phyloP scores from a whole-genome alignment of 2,888 invertebrate genomes.

The Pristionchus mayeri region DNA sequence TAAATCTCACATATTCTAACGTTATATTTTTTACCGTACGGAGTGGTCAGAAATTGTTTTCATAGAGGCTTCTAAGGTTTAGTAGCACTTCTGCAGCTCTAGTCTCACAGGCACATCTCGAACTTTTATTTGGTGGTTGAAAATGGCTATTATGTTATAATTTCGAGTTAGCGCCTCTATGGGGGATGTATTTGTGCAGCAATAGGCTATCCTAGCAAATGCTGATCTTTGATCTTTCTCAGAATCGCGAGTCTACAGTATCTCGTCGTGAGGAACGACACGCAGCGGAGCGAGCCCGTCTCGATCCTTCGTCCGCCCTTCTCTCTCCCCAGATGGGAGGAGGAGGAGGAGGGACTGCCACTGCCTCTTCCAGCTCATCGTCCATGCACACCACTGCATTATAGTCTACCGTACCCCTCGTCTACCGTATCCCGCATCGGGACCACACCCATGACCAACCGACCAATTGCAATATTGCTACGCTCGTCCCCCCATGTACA shows the following conservation, averaged over 20 bases:
- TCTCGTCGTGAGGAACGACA: constrained; percentile 15
- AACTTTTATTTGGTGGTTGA: too few species aligned
- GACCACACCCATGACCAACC: background rate
- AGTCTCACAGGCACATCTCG: too few species aligned
- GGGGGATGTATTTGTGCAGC: too few species aligned
- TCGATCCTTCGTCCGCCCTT: background rate
- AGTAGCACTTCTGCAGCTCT: too few species aligned
- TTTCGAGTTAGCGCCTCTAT: too few species aligned
- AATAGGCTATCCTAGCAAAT: too few species aligned
- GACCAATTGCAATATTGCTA: background rate
- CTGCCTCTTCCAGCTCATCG: background rate
- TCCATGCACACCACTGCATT: constrained; percentile 32
- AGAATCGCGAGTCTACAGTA: constrained; percentile 4
- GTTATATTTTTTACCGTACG: too few species aligned
- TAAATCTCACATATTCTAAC: too few species aligned
- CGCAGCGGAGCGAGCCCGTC: constrained; percentile 6
- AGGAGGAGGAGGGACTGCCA: background rate
- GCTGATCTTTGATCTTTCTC: too few species aligned
- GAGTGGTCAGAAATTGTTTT: too few species aligned
- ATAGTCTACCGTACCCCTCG: constrained; percentile 33
- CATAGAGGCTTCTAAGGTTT: too few species aligned
- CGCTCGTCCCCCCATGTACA: constrained; percentile 5
- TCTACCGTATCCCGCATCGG: constrained; percentile 10
- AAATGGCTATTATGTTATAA: too few species aligned
- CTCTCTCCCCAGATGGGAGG: background rate